Evolutionary conservation across 2,888 invertebrate genomes (phyloP).

Genomic region (Gastracanthus pulcherrimus): DNA sequence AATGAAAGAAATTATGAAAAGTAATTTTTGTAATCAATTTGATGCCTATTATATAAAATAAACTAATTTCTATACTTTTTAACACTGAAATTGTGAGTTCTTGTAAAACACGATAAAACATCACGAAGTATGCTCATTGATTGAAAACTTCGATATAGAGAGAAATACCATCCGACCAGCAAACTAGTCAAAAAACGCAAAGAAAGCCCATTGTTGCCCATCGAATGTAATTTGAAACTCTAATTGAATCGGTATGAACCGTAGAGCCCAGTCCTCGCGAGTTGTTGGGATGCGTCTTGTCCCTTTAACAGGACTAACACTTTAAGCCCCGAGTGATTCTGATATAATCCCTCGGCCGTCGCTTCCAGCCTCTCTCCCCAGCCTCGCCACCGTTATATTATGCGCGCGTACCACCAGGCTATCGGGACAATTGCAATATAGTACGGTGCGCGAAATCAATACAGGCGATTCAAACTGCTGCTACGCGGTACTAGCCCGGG

Average conservation of each 20-base stretch:
- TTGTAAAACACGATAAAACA: too few species aligned
- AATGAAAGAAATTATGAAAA: too few species aligned
- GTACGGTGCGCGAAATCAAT: not conserved
- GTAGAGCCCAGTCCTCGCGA: not conserved
- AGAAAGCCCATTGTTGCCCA: not conserved
- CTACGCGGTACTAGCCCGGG: too few species aligned
- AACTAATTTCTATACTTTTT: too few species aligned
- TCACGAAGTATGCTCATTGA: too few species aligned
- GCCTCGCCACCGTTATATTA: not conserved
- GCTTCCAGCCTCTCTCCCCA: not conserved
- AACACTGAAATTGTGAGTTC: too few species aligned
- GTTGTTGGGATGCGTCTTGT: not conserved
- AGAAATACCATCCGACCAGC: too few species aligned
- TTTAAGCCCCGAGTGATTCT: constrained; percentile 1
- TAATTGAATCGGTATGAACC: not conserved
- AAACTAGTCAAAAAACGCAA: not conserved
- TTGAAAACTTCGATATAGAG: too few species aligned
- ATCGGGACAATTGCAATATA: constrained; percentile 7
- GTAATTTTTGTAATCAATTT: too few species aligned
- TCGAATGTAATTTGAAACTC: not conserved
- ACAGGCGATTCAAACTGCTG: too few species aligned
- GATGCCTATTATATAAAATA: too few species aligned
- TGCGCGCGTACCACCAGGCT: not conserved
- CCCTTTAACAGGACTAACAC: not conserved
- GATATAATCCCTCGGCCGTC: not conserved